phyloP scores from a whole-genome alignment of 64 coral and sea anemone species.

The Acropora tenuis region DNA sequence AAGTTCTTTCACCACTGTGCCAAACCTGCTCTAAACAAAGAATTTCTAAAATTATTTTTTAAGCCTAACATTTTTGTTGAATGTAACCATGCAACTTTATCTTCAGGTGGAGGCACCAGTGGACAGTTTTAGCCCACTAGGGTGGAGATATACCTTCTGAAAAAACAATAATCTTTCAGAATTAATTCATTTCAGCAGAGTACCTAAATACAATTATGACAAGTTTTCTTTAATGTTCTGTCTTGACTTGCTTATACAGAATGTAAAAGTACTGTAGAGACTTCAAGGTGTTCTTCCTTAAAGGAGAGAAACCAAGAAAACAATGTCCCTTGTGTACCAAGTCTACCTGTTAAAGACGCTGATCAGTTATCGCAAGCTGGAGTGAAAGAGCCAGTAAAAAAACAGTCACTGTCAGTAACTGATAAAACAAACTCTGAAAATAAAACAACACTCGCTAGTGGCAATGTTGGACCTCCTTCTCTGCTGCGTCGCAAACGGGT shows the following conservation, averaged over 20 bases:
- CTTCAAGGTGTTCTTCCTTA: background rate
- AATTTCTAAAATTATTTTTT: too few species aligned
- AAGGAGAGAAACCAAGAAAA: conserved; percentile 30
- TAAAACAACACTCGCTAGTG: background rate
- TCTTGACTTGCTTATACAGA: background rate
- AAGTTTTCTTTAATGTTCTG: background rate
- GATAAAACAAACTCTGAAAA: background rate
- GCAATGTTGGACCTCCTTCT: background rate
- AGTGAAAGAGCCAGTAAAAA: background rate
- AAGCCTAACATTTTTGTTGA: background rate
- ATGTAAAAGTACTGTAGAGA: background rate
- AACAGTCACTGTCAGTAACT: conserved; percentile 10
- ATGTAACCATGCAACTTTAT: background rate
- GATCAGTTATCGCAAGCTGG: background rate
- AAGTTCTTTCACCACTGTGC: too few species aligned
- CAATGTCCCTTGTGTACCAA: background rate
- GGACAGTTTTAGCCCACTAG: too few species aligned
- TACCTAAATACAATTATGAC: background rate
- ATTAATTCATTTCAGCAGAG: too few species aligned
- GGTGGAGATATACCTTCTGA: too few species aligned
- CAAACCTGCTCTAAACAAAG: too few species aligned
- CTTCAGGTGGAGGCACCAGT: too few species aligned
- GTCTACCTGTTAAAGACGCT: conserved; percentile 1
- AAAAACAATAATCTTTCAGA: too few species aligned
- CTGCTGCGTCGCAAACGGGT: conserved; percentile 18